phyloP scores from a whole-genome alignment of 2,113 vertebrate species.

The Muntiacus reevesi region DNA sequence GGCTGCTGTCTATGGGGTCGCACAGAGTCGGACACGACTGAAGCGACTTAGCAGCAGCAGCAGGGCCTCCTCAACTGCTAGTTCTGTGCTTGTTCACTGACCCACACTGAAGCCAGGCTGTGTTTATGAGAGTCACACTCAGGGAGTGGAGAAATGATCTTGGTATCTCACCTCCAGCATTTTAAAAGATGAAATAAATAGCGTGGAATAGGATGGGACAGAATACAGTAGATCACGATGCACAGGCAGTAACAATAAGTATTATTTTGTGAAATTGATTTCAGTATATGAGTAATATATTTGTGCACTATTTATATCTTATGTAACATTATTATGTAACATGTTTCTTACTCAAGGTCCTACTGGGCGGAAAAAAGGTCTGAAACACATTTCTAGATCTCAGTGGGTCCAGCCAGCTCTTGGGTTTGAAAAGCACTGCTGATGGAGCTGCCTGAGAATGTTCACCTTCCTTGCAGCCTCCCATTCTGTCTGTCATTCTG shows the following conservation, averaged over 20 bases:
- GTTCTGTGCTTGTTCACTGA: background rate
- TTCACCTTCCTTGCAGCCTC: background rate
- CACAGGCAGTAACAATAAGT: background rate
- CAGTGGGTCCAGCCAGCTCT: background rate
- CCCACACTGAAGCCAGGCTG: background rate
- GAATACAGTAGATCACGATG: background rate
- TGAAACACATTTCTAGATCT: background rate
- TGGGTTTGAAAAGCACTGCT: background rate
- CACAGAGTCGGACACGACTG: rapidly evolving
- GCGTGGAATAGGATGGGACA: background rate
- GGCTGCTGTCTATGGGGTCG: background rate
- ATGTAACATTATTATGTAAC: background rate
- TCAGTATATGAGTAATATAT: background rate
- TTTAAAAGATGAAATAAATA: background rate
- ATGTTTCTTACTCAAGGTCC: background rate
- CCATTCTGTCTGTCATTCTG: background rate
- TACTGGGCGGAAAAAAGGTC: background rate
- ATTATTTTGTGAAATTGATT: background rate
- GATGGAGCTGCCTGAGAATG: background rate
- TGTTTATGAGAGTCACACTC: background rate
- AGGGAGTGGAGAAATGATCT: background rate
- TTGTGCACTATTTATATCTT: background rate
- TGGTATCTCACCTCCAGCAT: background rate
- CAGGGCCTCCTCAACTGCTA: too few species aligned
- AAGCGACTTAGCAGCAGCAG: background rate